phyloP scores from a whole-genome alignment of 2,888 invertebrate species.

The Xestia ashworthii region DNA sequence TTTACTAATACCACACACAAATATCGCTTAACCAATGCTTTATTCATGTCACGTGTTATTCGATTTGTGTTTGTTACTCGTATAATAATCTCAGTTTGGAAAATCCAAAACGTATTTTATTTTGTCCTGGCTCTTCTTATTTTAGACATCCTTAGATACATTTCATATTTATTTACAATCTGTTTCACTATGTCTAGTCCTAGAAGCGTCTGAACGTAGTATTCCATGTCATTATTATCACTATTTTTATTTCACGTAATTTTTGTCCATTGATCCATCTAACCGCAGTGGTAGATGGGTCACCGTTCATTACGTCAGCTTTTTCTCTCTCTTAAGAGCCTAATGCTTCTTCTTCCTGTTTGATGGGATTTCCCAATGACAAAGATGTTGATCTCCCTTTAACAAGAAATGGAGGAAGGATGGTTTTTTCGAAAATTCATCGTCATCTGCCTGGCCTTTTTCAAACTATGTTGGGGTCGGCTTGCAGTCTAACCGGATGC shows the following conservation, averaged over 20 bases:
- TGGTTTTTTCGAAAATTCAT: background rate
- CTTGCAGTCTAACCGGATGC: too few relatives aligned
- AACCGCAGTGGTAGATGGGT: background rate
- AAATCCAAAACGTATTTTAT: slow-evolving; percentile 13
- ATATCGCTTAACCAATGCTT: slow-evolving; percentile 12
- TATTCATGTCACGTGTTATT: slow-evolving; percentile 32
- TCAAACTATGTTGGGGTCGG: too few relatives aligned
- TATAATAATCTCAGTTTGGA: slow-evolving; percentile 10
- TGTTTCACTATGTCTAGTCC: background rate
- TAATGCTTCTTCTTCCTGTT: background rate
- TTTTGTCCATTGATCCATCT: background rate
- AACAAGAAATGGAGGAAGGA: background rate
- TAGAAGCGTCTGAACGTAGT: background rate
- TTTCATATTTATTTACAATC: too few relatives aligned
- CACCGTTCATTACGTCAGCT: background rate
- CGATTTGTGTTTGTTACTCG: background rate
- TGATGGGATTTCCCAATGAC: background rate
- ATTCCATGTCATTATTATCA: background rate
- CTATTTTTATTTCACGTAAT: background rate
- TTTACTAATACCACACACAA: background rate
- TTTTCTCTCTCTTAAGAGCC: background rate
- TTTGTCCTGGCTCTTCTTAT: background rate
- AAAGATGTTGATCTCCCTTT: background rate
- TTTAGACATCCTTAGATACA: too few relatives aligned
- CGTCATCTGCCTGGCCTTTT: too few relatives aligned